Base-by-base conservation (phyloP, 2,888 invertebrate species). In the Aphodius sticticus region DNA sequence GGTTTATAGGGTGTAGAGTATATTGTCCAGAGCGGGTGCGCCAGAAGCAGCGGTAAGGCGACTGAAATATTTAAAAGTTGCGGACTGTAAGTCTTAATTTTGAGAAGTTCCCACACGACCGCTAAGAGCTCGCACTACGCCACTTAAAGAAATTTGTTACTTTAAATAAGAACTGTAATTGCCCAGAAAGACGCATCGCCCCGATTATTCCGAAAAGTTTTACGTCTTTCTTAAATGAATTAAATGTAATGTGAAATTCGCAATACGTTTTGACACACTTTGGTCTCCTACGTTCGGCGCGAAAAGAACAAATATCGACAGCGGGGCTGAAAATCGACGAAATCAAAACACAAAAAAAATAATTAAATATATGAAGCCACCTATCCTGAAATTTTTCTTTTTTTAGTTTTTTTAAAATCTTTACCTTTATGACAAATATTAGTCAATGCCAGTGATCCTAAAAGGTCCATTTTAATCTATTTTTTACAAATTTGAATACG, bases 91-190 rank as follows among this genome's bases (percentile, higher is more conserved):
- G 9, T 53, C 53, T 53, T 53, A 53, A 53, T 53, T 53, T 53
- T 53, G 53, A 53, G 12, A 53, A 53, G 53, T 53, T 53, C 12
- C 53, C 53, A 53, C 53, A 53, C 53, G 53, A 12, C 53, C 53
- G 53, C 53, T 53, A 53, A 53, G 53, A 53, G 53, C 53, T 53
- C 53, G 53, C 53, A 76, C 75, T 70, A 77, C 26, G 69, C 80
- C 77, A 80, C 80, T 80, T 80, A 80, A 76, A 69, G 77, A 76
- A 80, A 80, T 80, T 80, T 80, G 80, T 80, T 80, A 77, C 77
- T 70, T 75, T 69, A 53, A 77, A 80, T 80, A 80, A 80, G 80
- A 77, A 78, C 77, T 70, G 75, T 77, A 78, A 80, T 80, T 80
- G 77, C 76, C 77, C 35, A 16, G 26, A 12, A 53, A 53, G 7